Base-by-base conservation (phyloP, 2,888 invertebrate species). In the Volucella bombylans region DNA sequence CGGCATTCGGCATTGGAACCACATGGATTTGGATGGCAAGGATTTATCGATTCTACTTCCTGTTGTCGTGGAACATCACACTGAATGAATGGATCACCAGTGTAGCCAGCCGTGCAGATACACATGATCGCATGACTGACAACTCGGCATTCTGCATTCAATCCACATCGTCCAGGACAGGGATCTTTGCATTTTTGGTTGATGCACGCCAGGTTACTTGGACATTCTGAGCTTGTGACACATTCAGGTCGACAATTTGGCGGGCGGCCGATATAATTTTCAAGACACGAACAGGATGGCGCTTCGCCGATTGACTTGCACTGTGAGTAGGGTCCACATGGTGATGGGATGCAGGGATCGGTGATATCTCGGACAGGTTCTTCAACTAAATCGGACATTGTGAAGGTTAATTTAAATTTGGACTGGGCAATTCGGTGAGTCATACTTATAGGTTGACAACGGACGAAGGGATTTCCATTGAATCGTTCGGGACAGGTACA, bases 241-340 rank as follows among this genome's bases (percentile, higher is more conserved):
- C 97, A 97, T 92, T 96, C 96, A 4, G 96, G 96, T 87, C 95
- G 93, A 88, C 96, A 96, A 87, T 95, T 94, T 2, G 96, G 96
- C 49, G 96, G 96, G 38, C 94, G 92, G 39, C 96, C 96, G 54
- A 93, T 92, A 88, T 94, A 95, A 85, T 94, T 94, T 65, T 93
- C 92, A 39, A 94, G 92, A 88, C 97, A 97, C 11, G 96, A 95
- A 89, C 97, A 97, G 1, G 95, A 94, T 0, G 96, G 95, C 45
- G 94, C 92, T 50, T 94, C 94, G 59, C 94, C 94, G 11, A 93
- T 91, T 86, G 94, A 93, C 89, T 94, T 94, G 88, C 96, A 96
- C 89, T 95, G 93, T 1, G 96, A 93, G 90, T 95, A 95, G 0
- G 95, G 94, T n/a, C 96, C 97, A 90, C 97, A 97, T 1, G 96